Evolutionary conservation across 2,797 vertebrate species (phyloP), one percentile per base, ranked within the genome.

Genomic region (Huso huso): DNA sequence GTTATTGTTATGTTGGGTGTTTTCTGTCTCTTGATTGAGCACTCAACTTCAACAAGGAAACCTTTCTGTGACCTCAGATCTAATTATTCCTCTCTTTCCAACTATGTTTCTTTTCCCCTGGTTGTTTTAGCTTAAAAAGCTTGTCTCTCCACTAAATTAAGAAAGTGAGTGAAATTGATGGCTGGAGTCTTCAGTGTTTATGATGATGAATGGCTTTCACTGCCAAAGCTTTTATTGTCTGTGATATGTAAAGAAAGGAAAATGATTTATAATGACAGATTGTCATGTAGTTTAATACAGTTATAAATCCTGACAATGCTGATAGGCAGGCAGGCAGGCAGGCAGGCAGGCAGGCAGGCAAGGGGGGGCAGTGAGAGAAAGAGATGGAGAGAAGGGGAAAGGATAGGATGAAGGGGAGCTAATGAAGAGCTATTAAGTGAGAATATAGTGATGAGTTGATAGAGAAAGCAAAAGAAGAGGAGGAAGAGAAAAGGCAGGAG

Each of bases 91-190:
- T 49, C 12, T 49, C n/a, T 51, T 13, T 51, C 4, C 62, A n/a
- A 8, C 53, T 6, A 4, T 37, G 37, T 37, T 18, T 37, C 37
- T 37, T 37, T 55, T 55, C 7, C 13, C 48, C 55, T 8, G 12
- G 49, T 52, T 23, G 49, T 63, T 59, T 52, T 49, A 50, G 64
- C 66, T 65, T 51, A 62, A 58, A 55, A 62, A 61, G 62, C 67
- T 51, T 53, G 37, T 37, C 65, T 48, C 53, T 48, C 15, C 50
- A 51, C 62, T 68, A 68, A 71, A 71, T 65, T 58, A 68, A 86
- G 86, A 86, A 90, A 90, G 88, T 91, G 91, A 94, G 91, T 91
- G 85, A 92, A 94, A 95, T 91, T 94, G 93, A 95, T 94, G 92
- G 84, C 87, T 88, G 86, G 86, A 89, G 79, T 90, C 87, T 88